Evolutionary conservation across 1,140 invertebrate genomes (phyloP).

Genomic region (Panagrolaimus sp.): DNA sequence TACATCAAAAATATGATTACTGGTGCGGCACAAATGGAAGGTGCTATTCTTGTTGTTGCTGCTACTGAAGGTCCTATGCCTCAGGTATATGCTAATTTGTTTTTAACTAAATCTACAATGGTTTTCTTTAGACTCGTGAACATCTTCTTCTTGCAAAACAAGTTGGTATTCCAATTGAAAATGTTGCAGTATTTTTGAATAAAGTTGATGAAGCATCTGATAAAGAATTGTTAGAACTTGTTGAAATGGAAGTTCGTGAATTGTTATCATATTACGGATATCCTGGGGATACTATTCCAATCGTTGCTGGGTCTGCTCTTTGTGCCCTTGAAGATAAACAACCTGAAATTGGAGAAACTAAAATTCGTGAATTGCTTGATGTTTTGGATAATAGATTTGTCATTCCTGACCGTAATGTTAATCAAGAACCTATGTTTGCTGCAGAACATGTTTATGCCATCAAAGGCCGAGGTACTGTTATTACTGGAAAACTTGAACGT

Average conservation of each 20-base stretch:
- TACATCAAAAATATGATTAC: conserved; percentile 98
- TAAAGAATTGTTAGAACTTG: conserved; percentile 65
- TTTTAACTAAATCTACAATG: not conserved
- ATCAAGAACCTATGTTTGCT: conserved; percentile 88
- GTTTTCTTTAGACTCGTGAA: conserved; percentile 70
- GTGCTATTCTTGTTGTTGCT: conserved; percentile 93
- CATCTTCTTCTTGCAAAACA: conserved; percentile 94
- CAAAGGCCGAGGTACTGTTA: conserved; percentile 85
- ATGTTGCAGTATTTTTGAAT: conserved; percentile 90
- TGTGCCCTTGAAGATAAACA: conserved; percentile 67
- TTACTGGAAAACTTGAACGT: conserved; percentile 78
- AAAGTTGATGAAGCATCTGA: conserved; percentile 69
- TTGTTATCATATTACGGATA: conserved; percentile 65
- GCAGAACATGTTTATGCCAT: conserved; percentile 88
- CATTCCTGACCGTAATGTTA: conserved; percentile 79
- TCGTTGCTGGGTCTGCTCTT: conserved; percentile 65
- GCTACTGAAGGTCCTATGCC: conserved; percentile 99
- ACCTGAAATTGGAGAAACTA: conserved; percentile 74
- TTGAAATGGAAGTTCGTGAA: conserved; percentile 65
- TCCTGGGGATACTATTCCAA: conserved; percentile 63
- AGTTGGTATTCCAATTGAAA: conserved; percentile 61
- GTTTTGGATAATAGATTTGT: conserved; percentile 82
- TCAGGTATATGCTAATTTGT: conserved; percentile 64
- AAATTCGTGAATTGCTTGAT: conserved; percentile 77
- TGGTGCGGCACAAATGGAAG: conserved; percentile 97